Percentiles rank a stretch among this genome's conserved stretches.
phyloP scores from a whole-genome alignment of 2,113 vertebrate species.

The Megaceryle maxima region DNA sequence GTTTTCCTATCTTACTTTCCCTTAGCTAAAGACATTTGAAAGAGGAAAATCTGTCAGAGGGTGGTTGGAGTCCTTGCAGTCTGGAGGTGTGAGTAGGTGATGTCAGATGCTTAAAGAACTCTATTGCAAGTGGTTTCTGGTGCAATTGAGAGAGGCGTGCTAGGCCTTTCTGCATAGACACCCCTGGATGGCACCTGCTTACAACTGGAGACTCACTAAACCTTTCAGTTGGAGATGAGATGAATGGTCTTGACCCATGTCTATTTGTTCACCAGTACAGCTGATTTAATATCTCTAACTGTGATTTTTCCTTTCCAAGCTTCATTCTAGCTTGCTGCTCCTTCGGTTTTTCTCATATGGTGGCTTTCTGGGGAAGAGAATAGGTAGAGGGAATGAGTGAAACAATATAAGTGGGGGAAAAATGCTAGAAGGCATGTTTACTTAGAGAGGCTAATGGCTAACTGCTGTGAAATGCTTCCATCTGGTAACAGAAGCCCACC shows the following conservation, averaged over 20 bases:
- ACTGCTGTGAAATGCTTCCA: neutral
- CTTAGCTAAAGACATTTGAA: neutral
- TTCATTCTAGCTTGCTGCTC: neutral
- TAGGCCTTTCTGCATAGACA: neutral
- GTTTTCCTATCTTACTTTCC: neutral
- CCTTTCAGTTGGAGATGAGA: neutral
- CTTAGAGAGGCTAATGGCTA: neutral
- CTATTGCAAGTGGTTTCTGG: neutral
- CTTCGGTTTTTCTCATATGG: neutral
- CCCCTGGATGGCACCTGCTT: neutral
- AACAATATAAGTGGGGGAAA: neutral
- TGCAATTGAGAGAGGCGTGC: neutral
- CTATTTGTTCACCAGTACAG: neutral
- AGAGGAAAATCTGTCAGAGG: neutral
- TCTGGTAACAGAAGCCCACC: neutral
- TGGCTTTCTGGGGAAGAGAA: neutral
- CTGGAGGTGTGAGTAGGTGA: neutral
- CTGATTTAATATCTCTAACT: neutral
- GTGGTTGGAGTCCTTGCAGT: neutral
- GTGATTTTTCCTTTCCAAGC: neutral
- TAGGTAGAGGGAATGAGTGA: neutral
- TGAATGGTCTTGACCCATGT: accelerated
- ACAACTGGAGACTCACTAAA: accelerated
- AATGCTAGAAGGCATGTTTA: neutral
- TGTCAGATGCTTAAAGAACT: neutral